Evolutionary conservation across 2,888 invertebrate genomes (phyloP), one percentile per base, ranked within the genome.

Genomic region (Argyresthia goedartella): DNA sequence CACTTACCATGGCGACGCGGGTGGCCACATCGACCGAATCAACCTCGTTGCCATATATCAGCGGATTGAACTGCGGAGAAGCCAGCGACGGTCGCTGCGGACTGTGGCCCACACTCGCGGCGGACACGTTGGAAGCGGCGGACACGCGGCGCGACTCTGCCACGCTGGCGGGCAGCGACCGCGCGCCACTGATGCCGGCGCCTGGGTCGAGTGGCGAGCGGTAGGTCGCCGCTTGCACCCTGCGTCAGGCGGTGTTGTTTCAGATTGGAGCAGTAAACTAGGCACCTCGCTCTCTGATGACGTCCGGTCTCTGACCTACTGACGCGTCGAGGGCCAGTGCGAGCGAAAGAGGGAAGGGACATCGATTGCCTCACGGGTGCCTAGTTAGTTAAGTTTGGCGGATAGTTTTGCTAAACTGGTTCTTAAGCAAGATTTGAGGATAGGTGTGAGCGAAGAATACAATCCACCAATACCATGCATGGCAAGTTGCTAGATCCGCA

Each of bases 21-120:
- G 98, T 98, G 8, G 99, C 99, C 15, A 99, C 93, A 77, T 99
- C 99, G 0, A 99, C 99, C 0, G 98, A 97, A 76, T 99, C 99
- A 0, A 98, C 96, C 74, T 99, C 97, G 67, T 93, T 95, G 44
- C 95, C 96, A 71, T 93, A 96, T 60, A 98, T 95, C 66, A 97
- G 94, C 0, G 96, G 96, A 84, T 97, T 97, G 60, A 90, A 89
- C 63, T 89, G 89, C 8, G 89, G 81, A 7, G 69, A 55, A 52
- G 71, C 71, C 11, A 87, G 84, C 52, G 85, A 79, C 39, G 82
- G 76, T n/a, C n/a, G n/a, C 51, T 73, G 76, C 55, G 81, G 78
- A 51, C 76, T 73, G 62, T 71, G 69, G 0, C 73, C 76, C 11
- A 71, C 73, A 50, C 73, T 71, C 39, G 65, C 71, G 1, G 75